phyloP scores from a whole-genome alignment of 2,888 invertebrate species.

The Punctoribates punctum region DNA sequence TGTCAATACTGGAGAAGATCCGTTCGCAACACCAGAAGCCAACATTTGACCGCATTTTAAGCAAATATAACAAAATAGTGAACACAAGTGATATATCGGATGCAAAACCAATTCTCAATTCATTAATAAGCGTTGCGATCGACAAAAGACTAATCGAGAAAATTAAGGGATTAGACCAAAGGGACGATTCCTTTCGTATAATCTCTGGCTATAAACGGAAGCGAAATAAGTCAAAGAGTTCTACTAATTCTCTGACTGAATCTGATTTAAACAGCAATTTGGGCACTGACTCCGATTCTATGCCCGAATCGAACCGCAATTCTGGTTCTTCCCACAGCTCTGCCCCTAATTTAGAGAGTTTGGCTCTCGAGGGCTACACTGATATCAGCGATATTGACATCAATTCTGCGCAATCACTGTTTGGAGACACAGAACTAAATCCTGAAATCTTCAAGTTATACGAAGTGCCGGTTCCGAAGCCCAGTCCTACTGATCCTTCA shows the following conservation, averaged over 20 bases:
- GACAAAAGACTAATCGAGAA: neutral
- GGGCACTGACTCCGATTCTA: neutral
- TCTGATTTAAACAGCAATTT: neutral
- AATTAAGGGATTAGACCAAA: neutral
- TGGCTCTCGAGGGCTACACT: neutral
- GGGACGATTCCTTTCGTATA: neutral
- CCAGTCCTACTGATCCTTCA: neutral
- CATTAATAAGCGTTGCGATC: neutral
- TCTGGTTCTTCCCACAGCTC: no score
- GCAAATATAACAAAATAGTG: neutral
- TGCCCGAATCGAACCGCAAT: no score
- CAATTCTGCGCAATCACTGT: neutral
- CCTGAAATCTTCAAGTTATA: neutral
- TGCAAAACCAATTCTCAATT: neutral
- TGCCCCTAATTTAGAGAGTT: neutral
- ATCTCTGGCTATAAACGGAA: no score
- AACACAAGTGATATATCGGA: neutral
- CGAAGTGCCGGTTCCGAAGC: neutral
- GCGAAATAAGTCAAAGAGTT: no score
- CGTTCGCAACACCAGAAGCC: neutral
- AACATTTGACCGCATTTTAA: conserved; percentile 11
- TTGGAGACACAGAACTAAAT: neutral
- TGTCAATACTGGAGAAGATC: neutral
- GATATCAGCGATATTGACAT: neutral
- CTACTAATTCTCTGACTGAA: no score